A percentile compares a stretch with the other conserved stretches of the same genome.
These are phyloP conservation scores for Saguinus imperator DNA, from an alignment of 2,113 vertebrate genomes.

Conservation along the genomic window DNA sequence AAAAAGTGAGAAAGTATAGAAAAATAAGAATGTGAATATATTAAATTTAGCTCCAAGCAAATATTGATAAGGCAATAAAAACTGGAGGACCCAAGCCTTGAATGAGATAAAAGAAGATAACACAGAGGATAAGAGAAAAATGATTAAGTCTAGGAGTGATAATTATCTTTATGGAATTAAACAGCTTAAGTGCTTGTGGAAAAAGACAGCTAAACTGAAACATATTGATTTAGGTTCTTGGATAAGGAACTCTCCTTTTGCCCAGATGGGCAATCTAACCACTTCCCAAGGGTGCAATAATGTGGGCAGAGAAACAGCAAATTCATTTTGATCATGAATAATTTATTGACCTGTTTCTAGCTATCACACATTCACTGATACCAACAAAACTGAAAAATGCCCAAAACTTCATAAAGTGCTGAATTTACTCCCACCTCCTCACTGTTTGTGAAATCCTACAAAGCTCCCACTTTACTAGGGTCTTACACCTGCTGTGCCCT, in stretches of 20 bases:
- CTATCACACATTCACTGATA: background rate
- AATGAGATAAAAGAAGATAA: conserved; percentile 34
- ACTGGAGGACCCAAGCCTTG: background rate
- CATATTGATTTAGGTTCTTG: background rate
- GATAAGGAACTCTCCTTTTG: background rate
- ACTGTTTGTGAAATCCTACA: background rate
- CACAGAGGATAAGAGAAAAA: background rate
- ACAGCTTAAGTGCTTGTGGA: background rate
- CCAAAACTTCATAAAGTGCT: background rate
- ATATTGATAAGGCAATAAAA: background rate
- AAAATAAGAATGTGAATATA: background rate
- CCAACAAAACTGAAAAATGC: background rate
- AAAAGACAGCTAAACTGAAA: background rate
- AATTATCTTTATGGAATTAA: conserved; percentile 33
- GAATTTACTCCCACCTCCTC: background rate
- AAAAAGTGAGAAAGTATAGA: background rate
- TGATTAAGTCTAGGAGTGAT: background rate
- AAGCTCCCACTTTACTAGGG: background rate
- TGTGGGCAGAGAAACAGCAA: background rate
- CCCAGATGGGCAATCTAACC: background rate
- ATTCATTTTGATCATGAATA: background rate
- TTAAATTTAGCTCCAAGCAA: background rate
- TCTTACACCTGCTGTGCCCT: background rate
- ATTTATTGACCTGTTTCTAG: background rate
- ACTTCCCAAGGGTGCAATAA: background rate